Evolutionary conservation across 2,888 invertebrate species (phyloP).

Genomic region (Diploptera punctata): DNA sequence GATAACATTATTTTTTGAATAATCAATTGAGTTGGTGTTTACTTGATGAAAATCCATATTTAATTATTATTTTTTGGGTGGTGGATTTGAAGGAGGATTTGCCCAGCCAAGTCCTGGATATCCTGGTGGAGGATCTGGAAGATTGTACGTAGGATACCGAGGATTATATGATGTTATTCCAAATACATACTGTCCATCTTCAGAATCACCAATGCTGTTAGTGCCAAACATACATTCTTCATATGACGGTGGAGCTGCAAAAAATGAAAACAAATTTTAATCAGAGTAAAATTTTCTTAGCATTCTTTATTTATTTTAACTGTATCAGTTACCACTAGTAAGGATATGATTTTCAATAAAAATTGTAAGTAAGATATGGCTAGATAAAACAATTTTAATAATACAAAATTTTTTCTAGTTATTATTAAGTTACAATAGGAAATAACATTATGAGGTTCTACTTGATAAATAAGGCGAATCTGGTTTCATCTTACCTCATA

Average conservation of each 20-base stretch:
- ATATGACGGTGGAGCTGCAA: conserved; percentile 70
- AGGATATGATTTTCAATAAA: neutral
- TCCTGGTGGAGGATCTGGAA: neutral
- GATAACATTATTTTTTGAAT: too few relatives aligned
- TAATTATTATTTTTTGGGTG: too few relatives aligned
- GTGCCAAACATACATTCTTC: conserved; percentile 68
- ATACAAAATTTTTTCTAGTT: neutral
- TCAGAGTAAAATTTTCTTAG: neutral
- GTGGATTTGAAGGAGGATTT: too few relatives aligned
- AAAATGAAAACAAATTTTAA: conserved; percentile 29
- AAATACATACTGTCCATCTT: conserved; percentile 63
- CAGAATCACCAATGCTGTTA: conserved; percentile 66
- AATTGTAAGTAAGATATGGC: neutral
- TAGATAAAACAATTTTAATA: neutral
- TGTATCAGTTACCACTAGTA: neutral
- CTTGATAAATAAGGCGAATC: too few relatives aligned
- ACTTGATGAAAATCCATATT: too few relatives aligned
- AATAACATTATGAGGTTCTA: too few relatives aligned
- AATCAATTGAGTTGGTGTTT: too few relatives aligned
- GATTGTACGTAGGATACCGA: conserved; percentile 1
- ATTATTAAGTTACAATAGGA: too few relatives aligned
- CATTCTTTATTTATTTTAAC: neutral
- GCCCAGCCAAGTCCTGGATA: neutral
- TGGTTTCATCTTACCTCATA: too few relatives aligned
- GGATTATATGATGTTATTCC: conserved; percentile 45